Evolutionary conservation across 2,888 invertebrate species (phyloP).

Genomic region (Prionchulus punctatus): DNA sequence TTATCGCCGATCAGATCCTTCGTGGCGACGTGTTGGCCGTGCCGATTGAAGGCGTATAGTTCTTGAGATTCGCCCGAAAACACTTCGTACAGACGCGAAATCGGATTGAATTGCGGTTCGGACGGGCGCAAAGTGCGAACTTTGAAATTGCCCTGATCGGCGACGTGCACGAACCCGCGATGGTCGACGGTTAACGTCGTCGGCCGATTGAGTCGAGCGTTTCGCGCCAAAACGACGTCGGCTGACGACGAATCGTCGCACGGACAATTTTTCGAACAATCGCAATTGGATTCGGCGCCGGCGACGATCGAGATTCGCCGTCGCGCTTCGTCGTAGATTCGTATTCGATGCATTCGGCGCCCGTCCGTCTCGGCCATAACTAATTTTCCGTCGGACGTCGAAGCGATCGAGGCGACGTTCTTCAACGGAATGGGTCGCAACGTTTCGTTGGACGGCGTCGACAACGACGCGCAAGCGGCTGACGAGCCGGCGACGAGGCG

Average conservation of each 20-base stretch:
- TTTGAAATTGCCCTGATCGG: constrained; percentile 60
- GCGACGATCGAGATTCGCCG: constrained; percentile 6
- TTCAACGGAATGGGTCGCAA: background rate
- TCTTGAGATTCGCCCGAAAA: constrained; percentile 83
- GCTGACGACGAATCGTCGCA: background rate
- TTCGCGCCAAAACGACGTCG: constrained; percentile 9
- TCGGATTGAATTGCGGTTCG: constrained; percentile 41
- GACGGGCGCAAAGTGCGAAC: constrained; percentile 10
- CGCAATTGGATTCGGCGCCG: constrained; percentile 31
- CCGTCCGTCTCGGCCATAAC: constrained; percentile 42
- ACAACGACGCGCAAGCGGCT: constrained; percentile 67
- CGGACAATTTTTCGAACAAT: no score
- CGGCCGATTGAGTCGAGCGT: constrained; percentile 20
- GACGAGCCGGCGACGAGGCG: constrained; percentile 59
- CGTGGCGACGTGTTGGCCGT: constrained; percentile 74
- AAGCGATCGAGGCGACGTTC: constrained; percentile 12
- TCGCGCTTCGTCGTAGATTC: constrained; percentile 5
- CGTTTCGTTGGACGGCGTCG: no score
- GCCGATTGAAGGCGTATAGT: constrained; percentile 40
- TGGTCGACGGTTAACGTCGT: constrained; percentile 51
- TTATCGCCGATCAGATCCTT: constrained; percentile 66
- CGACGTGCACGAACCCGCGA: constrained; percentile 83
- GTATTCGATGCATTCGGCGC: constrained; percentile 58
- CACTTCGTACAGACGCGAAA: constrained; percentile 74
- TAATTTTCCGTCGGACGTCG: constrained; percentile 53